A percentile compares a stretch with the other conserved stretches of the same genome.
phyloP scores from a whole-genome alignment of 2,113 vertebrate genomes.

The Halichoeres trimaculatus region DNA sequence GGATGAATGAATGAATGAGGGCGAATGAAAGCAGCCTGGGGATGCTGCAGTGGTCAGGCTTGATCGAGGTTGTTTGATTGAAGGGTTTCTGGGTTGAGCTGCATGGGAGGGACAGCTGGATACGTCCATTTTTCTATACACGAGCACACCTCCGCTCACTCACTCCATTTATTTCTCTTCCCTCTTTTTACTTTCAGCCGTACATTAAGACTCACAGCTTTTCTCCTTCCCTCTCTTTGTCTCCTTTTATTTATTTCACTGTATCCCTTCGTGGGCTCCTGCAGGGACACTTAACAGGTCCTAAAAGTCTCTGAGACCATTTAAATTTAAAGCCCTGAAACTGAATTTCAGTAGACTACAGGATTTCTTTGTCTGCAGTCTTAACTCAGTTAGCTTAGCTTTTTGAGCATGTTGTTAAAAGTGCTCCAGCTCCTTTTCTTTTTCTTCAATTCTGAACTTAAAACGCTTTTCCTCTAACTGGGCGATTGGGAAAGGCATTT shows the following conservation, averaged over 20 bases:
- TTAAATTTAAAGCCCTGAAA: constrained; percentile 4
- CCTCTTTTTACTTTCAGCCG: constrained; percentile 42
- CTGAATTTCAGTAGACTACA: neutral
- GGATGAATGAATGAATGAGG: constrained; percentile 66
- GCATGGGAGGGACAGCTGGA: constrained; percentile 74
- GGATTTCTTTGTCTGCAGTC: neutral
- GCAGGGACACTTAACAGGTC: constrained; percentile 30
- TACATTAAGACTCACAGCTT: constrained; percentile 50
- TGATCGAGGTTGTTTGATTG: constrained; percentile 71
- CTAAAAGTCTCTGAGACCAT: constrained; percentile 30
- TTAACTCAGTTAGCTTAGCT: too few relatives aligned
- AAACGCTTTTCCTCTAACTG: too few relatives aligned
- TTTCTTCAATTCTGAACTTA: too few relatives aligned
- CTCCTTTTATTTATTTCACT: constrained; percentile 34
- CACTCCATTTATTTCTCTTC: constrained; percentile 38
- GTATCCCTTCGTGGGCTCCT: constrained; percentile 43
- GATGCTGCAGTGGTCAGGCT: constrained; percentile 70
- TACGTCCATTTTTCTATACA: constrained; percentile 63
- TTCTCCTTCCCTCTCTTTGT: constrained; percentile 44
- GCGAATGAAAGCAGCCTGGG: constrained; percentile 65
- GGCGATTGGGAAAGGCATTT: too few relatives aligned
- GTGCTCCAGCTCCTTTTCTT: too few relatives aligned
- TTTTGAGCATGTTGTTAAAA: too few relatives aligned
- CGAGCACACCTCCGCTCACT: constrained; percentile 56
- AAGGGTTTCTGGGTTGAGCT: constrained; percentile 65